phyloP scores from a whole-genome alignment of 2,888 invertebrate genomes.

The Hofmannophila pseudospretella region DNA sequence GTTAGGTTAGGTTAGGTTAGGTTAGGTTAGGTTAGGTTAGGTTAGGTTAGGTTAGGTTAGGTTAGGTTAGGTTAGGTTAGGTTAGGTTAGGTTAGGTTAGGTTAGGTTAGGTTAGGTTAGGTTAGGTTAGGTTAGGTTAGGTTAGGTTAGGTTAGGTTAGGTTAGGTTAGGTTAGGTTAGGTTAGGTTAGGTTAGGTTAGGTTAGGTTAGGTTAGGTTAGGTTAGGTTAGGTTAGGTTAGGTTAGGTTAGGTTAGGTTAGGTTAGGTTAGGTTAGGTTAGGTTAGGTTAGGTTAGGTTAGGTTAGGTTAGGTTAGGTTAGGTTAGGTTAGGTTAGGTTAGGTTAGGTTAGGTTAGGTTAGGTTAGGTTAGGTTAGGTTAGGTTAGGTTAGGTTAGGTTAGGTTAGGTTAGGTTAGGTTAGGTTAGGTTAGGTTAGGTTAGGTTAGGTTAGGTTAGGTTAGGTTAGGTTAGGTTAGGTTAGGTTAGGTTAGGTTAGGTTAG shows the following conservation, averaged over 20 bases:
- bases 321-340: slow-evolving; percentile 17
- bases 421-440: slow-evolving; percentile 12
- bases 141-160: too few species aligned
- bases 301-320: slow-evolving; percentile 16
- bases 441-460: slow-evolving; percentile 10
- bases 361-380: slow-evolving; percentile 13
- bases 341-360: slow-evolving; percentile 19
- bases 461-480: slow-evolving; percentile 12
- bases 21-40: too few species aligned
- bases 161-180: too few species aligned
- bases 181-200: too few species aligned
- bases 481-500: slow-evolving; percentile 7
- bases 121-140: too few species aligned
- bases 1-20: too few species aligned
- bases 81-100: too few species aligned
- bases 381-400: slow-evolving; percentile 9
- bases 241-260: slow-evolving; percentile 21
- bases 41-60: too few species aligned
- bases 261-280: slow-evolving; percentile 18
- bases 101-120: too few species aligned
- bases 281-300: slow-evolving; percentile 18
- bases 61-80: too few species aligned
- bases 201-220: slow-evolving; percentile 23
- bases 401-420: slow-evolving; percentile 9
- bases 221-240: slow-evolving; percentile 21